Evolutionary conservation across 2,888 invertebrate species (phyloP), one percentile per base, ranked within the genome.

Genomic region (Cataglyphis livida): DNA sequence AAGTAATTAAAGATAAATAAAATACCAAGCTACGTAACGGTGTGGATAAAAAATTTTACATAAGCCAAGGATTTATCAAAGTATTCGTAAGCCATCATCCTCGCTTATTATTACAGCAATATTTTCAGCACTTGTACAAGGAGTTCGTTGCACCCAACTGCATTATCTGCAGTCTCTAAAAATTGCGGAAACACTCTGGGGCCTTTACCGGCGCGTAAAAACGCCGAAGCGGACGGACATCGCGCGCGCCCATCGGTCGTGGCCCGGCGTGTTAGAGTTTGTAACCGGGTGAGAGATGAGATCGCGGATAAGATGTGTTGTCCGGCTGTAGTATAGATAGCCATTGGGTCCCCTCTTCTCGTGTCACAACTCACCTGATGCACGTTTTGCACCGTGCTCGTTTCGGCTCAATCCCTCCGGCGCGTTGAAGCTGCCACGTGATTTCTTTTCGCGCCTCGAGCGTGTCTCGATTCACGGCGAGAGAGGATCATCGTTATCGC

Each of bases 231-330:
- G 88, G 82, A 83, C 84, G 88, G 83, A 83, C 91, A 86, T 90
- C 90, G 89, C 91, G 87, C 62, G 88, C 32, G 32, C 32, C 90
- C 21, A 21, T 21, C 86, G 91, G 91, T 92, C 92, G 91, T 90
- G 90, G 89, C 87, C 85, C 84, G 66, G 84, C 87, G 91, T 90
- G 93, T 91, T 90, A 88, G 92, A 88, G 92, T 91, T 91, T 90
- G 91, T 92, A 91, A 90, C 90, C 90, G 89, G 88, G 90, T 89
- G 90, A 91, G 90, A 79, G 78, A 93, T 93, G 88, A 92, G 93
- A 93, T 93, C 87, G 86, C 44, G 70, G 93, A 93, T 93, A 93
- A 93, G 93, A 93, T 93, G 92, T 91, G 93, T 51, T 51, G 51
- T 92, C 91, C 92, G 88, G 84, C 84, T 86, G 78, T 59, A 88